A percentile compares a stretch with the other conserved stretches of the same genome.
phyloP scores from a whole-genome alignment of 2,113 vertebrate species.

The Phrynosoma blainvillii region DNA sequence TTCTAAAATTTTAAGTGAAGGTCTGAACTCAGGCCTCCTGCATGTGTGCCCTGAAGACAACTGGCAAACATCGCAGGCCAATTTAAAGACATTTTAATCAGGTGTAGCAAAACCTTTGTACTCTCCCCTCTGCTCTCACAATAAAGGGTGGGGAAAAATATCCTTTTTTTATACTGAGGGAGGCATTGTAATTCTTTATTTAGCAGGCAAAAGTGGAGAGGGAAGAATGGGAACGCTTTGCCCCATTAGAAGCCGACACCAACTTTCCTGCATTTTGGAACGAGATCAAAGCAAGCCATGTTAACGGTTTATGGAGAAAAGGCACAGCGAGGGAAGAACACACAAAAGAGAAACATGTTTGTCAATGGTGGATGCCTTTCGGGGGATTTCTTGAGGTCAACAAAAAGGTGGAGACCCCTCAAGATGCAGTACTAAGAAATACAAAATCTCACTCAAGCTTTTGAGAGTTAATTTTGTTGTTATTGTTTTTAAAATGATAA shows the following conservation, averaged over 20 bases:
- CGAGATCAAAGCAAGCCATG: conserved; percentile 10
- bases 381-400: not conserved
- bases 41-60: not conserved
- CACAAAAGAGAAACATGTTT: not conserved
- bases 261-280: not conserved
- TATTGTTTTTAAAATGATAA: not conserved
- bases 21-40: not conserved
- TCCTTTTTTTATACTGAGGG: not conserved
- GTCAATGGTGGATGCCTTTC: not conserved
- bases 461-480: not conserved
- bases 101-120: not conserved
- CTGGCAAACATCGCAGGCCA: not conserved
- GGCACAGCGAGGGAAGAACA: not conserved
- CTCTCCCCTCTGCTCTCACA: not conserved
- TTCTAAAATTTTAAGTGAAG: not conserved
- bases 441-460: not conserved
- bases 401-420: too few relatives aligned
- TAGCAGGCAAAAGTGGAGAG: too few relatives aligned
- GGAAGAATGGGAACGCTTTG: too few relatives aligned
- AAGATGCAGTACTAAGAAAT: too few relatives aligned
- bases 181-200: too few relatives aligned
- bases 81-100: not conserved
- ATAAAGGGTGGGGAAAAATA: not conserved
- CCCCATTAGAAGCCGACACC: not conserved
- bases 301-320: not conserved